These are phyloP conservation scores for Drosophila arizonae DNA, from an alignment of 1,140 invertebrate species.

Conservation along the genomic window DNA sequence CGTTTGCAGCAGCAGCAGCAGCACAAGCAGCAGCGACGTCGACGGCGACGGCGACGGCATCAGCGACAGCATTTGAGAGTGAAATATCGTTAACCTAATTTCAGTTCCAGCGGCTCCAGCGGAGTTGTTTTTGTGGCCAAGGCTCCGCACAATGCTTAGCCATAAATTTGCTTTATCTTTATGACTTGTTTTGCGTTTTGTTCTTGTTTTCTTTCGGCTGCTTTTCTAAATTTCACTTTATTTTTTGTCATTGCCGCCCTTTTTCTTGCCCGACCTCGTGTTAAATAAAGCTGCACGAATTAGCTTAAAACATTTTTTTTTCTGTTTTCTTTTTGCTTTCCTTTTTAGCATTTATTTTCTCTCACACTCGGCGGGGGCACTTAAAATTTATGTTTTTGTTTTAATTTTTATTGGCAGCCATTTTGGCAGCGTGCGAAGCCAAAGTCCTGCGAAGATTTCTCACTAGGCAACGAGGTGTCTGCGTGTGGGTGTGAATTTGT, in stretches of 20 bases:
- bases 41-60: constrained; percentile 17
- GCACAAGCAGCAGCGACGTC: constrained; percentile 11
- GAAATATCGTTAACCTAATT: constrained; percentile 81
- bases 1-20: constrained; percentile 12
- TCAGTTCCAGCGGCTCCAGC: constrained; percentile 48
- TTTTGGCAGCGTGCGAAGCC: constrained; percentile 26
- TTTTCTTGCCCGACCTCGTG: constrained; percentile 33
- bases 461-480: constrained; percentile 27
- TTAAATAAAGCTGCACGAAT: constrained; percentile 58
- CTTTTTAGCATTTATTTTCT: constrained; percentile 14
- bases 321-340: not conserved
- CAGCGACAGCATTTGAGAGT: constrained; percentile 53
- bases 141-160: constrained; percentile 63
- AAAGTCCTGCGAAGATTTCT: constrained; percentile 36
- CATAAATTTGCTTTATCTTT: constrained; percentile 80
- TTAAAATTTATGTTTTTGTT: constrained; percentile 51
- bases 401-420: constrained; percentile 67
- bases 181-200: constrained; percentile 73
- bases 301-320: constrained; percentile 33
- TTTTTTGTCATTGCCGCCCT: constrained; percentile 49
- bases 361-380: constrained; percentile 29
- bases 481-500: constrained; percentile 41
- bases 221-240: constrained; percentile 56
- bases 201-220: constrained; percentile 15
- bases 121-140: constrained; percentile 52